Percentiles rank a stretch among this genome's conserved stretches.
Conservation (phyloP, 2,113 vertebrate genomes). For the Phaethon lepturus region DNA sequence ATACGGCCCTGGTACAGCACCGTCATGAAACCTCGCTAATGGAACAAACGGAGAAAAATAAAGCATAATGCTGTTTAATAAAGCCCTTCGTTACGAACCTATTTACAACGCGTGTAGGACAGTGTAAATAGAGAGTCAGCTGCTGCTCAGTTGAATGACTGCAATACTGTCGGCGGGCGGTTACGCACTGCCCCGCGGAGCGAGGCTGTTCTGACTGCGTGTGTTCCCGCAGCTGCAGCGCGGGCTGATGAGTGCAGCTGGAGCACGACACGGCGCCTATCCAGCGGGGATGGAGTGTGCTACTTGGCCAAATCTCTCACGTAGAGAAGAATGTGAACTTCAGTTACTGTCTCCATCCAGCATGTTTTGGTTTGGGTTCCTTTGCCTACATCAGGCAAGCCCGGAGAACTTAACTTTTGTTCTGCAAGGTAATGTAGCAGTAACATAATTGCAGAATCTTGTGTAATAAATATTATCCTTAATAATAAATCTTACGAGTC, state of each 20-base stretch:
- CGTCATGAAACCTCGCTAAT: fast-evolving
- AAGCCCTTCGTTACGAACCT: neutral
- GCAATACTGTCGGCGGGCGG: fast-evolving
- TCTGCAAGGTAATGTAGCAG: neutral
- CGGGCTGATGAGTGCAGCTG: fast-evolving
- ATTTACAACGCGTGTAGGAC: fast-evolving
- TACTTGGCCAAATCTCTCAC: neutral
- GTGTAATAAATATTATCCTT: neutral
- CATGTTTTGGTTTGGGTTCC: neutral
- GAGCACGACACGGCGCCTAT: fast-evolving
- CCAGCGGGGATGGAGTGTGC: neutral
- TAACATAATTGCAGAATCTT: slow-evolving; percentile 6
- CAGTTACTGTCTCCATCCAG: neutral
- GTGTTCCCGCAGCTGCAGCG: fast-evolving
- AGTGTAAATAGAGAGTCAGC: fast-evolving
- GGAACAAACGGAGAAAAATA: fast-evolving
- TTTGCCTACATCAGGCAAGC: neutral
- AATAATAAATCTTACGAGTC: neutral
- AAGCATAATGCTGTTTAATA: fast-evolving
- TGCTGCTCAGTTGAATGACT: neutral
- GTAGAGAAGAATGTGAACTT: neutral
- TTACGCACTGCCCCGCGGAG: neutral
- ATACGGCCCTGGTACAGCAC: fast-evolving
- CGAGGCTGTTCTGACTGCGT: too few species aligned
- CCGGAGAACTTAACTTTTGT: neutral